These are phyloP conservation scores for Fulmarus glacialis DNA, from an alignment of 2,113 vertebrate genomes.

Conservation along the genomic window DNA sequence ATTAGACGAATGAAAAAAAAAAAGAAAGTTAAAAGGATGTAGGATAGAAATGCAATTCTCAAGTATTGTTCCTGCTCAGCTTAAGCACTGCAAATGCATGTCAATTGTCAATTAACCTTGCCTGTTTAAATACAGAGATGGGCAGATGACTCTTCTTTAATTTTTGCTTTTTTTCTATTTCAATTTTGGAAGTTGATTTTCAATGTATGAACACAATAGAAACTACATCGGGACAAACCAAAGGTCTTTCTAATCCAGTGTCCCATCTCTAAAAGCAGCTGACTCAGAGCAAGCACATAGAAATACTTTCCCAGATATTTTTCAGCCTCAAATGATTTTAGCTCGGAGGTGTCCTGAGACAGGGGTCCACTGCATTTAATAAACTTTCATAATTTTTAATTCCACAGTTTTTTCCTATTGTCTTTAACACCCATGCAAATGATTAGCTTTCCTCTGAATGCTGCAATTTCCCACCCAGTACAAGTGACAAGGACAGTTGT, in stretches of 20 bases:
- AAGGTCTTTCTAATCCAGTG: not conserved
- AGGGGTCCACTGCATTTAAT: not conserved
- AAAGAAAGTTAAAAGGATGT: not conserved
- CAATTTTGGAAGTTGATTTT: slow-evolving; percentile 37
- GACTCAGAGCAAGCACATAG: not conserved
- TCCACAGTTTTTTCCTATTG: not conserved
- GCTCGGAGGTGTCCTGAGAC: not conserved
- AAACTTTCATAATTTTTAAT: not conserved
- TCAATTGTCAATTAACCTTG: slow-evolving; percentile 68
- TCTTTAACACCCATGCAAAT: not conserved
- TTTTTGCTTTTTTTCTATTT: slow-evolving; percentile 23
- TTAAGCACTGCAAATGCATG: slow-evolving; percentile 44
- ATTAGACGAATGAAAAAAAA: not conserved
- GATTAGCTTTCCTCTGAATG: not conserved
- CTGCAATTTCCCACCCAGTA: not conserved
- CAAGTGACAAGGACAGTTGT: not conserved
- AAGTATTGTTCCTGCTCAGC: slow-evolving; percentile 37
- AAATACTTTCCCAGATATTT: not conserved
- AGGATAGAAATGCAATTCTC: not conserved
- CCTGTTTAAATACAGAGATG: slow-evolving; percentile 58
- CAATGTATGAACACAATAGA: not conserved
- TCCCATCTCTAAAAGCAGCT: not conserved
- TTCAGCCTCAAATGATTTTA: not conserved
- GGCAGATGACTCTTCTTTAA: slow-evolving; percentile 51
- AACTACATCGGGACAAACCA: not conserved